Percentiles rank a stretch among this genome's conserved stretches.
Conservation (phyloP, 2,797 vertebrate species). For the Macrochelys suwanniensis region DNA sequence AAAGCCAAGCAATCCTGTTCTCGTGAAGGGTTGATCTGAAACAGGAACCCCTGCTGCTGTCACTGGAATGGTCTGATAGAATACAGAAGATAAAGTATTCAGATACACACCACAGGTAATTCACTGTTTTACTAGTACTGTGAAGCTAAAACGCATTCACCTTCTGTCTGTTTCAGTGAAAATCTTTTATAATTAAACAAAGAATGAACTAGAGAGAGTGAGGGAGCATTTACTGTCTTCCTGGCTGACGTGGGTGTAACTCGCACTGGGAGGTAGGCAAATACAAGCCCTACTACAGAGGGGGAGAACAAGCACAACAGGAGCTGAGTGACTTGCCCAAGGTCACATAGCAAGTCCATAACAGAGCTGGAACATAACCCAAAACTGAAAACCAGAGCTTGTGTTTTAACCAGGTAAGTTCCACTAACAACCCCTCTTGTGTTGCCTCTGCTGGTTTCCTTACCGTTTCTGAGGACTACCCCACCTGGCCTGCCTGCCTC, state of each 20-base stretch:
- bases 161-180: background rate
- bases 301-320: background rate
- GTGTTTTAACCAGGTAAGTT: background rate
- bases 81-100: background rate
- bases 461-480: background rate
- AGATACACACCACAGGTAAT: background rate
- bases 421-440: background rate
- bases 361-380: background rate
- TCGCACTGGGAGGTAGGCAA: background rate
- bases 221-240: background rate
- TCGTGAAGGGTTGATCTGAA: slow-evolving; percentile 90
- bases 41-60: slow-evolving; percentile 86
- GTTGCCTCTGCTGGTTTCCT: background rate
- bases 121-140: background rate
- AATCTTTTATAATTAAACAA: background rate
- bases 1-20: slow-evolving; percentile 95
- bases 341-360: background rate
- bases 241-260: background rate
- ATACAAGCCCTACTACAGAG: background rate
- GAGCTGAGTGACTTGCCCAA: background rate
- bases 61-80: slow-evolving; percentile 80
- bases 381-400: background rate
- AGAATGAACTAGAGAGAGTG: accelerated
- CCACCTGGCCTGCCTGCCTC: background rate
- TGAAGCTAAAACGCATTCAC: background rate